Evolutionary conservation across 2,113 vertebrate genomes (phyloP).

Genomic region (Callithrix jacchus): DNA sequence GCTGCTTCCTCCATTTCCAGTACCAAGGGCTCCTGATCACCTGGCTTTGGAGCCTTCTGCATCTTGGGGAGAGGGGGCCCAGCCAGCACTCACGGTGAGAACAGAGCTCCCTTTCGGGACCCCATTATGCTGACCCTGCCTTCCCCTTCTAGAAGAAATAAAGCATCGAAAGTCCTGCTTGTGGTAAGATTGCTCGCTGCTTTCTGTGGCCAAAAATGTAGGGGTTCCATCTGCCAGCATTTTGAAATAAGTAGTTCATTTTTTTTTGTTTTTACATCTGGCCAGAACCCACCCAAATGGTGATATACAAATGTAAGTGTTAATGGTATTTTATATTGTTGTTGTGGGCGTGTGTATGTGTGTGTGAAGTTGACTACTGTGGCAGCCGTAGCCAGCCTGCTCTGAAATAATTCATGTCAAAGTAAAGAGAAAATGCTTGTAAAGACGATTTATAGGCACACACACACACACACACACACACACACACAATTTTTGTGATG

Average conservation of each 20-base stretch:
- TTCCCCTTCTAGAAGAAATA: conserved; percentile 20
- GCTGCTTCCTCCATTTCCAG: not conserved
- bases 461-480: no score
- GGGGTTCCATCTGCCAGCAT: conserved; percentile 21
- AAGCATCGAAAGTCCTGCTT: not conserved
- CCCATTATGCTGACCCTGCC: rapidly evolving
- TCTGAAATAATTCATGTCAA: conserved; percentile 18
- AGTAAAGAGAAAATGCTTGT: not conserved
- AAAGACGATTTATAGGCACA: not conserved
- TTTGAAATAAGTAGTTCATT: conserved; percentile 43
- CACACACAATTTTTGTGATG: not conserved
- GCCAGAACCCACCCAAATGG: conserved; percentile 8
- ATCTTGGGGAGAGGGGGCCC: no score
- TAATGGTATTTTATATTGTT: conserved; percentile 43
- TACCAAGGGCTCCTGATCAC: not conserved
- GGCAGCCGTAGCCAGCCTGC: not conserved
- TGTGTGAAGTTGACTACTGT: not conserved
- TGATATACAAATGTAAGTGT: not conserved
- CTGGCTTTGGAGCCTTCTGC: not conserved
- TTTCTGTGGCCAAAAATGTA: conserved; percentile 45
- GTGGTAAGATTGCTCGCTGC: not conserved
- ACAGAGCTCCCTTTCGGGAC: not conserved
- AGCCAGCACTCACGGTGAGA: not conserved
- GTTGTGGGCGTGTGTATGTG: not conserved
- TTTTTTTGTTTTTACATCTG: not conserved